A percentile compares a stretch with the other conserved stretches of the same genome.
Evolutionary conservation across 2,797 vertebrate species (phyloP).

Genomic region (Chiloscyllium punctatum): DNA sequence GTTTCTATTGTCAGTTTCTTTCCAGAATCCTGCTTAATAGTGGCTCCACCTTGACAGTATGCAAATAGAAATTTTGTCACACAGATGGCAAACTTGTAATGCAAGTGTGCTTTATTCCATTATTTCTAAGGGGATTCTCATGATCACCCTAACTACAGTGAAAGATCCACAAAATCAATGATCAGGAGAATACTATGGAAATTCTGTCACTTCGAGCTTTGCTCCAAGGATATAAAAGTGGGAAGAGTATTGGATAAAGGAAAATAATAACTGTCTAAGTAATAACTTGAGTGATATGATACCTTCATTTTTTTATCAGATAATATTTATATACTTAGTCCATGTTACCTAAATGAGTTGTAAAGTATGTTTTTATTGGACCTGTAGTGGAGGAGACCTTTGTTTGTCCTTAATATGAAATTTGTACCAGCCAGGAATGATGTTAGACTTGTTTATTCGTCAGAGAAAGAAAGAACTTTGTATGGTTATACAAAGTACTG

Average conservation of each 20-base stretch:
- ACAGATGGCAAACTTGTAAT: not conserved
- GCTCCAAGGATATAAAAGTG: not conserved
- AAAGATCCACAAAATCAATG: not conserved
- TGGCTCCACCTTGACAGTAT: not conserved
- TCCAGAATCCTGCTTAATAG: not conserved
- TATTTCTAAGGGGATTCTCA: not conserved
- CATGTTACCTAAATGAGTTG: not conserved
- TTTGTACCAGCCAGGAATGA: not conserved
- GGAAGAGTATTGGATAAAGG: not conserved
- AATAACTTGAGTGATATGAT: not conserved
- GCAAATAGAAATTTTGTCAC: not conserved
- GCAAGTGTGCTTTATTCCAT: not conserved
- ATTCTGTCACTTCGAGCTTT: not conserved
- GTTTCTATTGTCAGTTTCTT: not conserved
- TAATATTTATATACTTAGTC: not conserved
- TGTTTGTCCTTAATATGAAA: not conserved
- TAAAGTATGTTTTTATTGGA: not conserved
- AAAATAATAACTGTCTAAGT: not conserved
- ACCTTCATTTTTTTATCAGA: not conserved
- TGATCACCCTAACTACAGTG: not conserved
- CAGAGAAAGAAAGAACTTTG: not conserved
- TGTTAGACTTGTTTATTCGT: not conserved
- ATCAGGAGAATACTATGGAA: not conserved
- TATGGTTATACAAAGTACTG: slow-evolving; percentile 11
- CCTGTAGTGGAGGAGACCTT: not conserved